phyloP scores from a whole-genome alignment of 23 tunicate genomes.

The Styela clava region DNA sequence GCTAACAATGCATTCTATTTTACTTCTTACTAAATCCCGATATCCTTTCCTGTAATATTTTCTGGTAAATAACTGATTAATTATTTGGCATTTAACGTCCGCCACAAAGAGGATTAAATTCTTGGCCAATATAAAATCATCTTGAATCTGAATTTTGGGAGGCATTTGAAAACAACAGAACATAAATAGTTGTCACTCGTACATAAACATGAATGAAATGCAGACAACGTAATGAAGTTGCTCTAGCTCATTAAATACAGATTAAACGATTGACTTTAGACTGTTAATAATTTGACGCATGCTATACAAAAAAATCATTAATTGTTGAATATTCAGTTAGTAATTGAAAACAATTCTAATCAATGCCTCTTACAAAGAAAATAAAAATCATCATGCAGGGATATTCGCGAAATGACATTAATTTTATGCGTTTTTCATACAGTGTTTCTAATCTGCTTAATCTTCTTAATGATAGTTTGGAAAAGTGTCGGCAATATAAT shows the following conservation, averaged over 20 bases:
- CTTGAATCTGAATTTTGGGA: not conserved
- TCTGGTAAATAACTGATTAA: no score
- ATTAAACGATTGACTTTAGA: not conserved
- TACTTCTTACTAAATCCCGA: no score
- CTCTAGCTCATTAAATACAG: not conserved
- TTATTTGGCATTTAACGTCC: not conserved
- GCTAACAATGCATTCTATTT: no score
- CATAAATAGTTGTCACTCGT: not conserved
- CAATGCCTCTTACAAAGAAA: no score
- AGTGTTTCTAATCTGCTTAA: not conserved
- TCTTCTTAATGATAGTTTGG: not conserved
- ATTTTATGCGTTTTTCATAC: no score
- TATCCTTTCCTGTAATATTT: no score
- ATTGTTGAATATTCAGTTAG: no score
- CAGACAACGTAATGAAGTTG: not conserved
- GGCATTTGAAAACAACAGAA: not conserved
- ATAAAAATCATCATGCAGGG: no score
- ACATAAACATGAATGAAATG: not conserved
- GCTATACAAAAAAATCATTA: no score
- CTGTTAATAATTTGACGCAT: no score
- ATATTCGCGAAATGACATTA: no score
- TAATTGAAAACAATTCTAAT: no score
- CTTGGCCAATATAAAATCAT: not conserved
- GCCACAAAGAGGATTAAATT: not conserved
- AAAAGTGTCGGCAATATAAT: not conserved